Evolutionary conservation across 2,113 vertebrate genomes (phyloP).

Genomic region (Oreotrochilus melanogaster): DNA sequence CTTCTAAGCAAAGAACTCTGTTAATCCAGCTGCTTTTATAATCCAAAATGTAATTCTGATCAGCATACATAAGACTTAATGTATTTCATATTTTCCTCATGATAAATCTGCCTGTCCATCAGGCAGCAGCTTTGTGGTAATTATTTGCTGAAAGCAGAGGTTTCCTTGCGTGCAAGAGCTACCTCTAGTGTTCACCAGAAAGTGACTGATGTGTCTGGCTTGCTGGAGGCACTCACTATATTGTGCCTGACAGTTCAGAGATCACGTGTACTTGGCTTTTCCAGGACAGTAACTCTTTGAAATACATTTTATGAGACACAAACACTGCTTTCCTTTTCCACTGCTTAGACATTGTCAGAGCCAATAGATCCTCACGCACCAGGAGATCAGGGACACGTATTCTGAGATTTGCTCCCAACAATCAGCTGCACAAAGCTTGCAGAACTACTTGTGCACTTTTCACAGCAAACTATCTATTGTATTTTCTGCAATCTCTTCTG

Average conservation of each 20-base stretch:
- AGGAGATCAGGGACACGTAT: background rate
- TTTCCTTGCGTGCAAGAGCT: slow-evolving; percentile 39
- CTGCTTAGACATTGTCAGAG: slow-evolving; percentile 6
- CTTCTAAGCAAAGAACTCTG: slow-evolving; percentile 27
- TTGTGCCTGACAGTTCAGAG: slow-evolving; percentile 19
- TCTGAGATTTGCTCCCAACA: background rate
- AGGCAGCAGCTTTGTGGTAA: slow-evolving; percentile 18
- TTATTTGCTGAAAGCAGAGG: background rate
- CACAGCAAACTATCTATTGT: background rate
- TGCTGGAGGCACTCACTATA: background rate
- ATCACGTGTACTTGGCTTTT: slow-evolving; percentile 41
- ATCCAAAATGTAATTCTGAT: slow-evolving; percentile 25
- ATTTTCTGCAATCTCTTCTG: background rate
- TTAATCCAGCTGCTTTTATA: slow-evolving; percentile 55
- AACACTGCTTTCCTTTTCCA: background rate
- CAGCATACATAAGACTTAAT: slow-evolving; percentile 3
- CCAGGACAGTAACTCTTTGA: slow-evolving; percentile 45
- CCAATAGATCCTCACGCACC: background rate
- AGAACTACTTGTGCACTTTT: background rate
- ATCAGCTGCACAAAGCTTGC: background rate
- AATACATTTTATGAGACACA: slow-evolving; percentile 39
- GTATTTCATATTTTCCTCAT: slow-evolving; percentile 30
- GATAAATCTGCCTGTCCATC: slow-evolving; percentile 1
- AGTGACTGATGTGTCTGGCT: background rate
- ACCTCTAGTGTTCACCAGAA: slow-evolving; percentile 50